A percentile compares a stretch with the other conserved stretches of the same genome.
These are phyloP conservation scores for Theocolax elegans DNA, from an alignment of 1,140 invertebrate genomes.

Conservation along the genomic window DNA sequence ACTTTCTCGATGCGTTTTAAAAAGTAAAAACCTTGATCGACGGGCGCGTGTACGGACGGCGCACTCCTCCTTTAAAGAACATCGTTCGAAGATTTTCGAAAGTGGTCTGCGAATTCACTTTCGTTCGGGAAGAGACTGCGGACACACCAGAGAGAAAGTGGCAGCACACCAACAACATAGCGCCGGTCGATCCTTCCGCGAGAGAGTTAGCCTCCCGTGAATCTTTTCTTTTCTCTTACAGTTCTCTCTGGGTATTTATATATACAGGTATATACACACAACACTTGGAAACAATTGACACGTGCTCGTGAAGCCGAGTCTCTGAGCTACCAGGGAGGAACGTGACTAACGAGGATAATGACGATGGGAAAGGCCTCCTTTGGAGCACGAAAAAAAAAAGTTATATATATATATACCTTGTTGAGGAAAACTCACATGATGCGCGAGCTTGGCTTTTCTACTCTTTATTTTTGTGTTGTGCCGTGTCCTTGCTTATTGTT, in stretches of 20 bases:
- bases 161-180: neutral
- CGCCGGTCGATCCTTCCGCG: slow-evolving; percentile 4
- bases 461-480: neutral
- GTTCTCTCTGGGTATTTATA: too few species aligned
- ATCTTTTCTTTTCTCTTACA: neutral
- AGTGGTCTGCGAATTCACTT: slow-evolving; percentile 27
- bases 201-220: neutral
- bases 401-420: too few species aligned
- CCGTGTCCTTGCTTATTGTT: neutral
- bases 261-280: too few species aligned
- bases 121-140: neutral
- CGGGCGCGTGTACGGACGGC: neutral
- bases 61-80: neutral
- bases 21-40: neutral
- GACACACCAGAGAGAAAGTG: slow-evolving; percentile 2
- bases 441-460: neutral
- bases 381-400: slow-evolving; percentile 2
- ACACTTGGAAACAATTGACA: too few species aligned
- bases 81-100: slow-evolving; percentile 20
- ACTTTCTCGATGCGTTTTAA: neutral
- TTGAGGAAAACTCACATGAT: too few species aligned
- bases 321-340: slow-evolving; percentile 18
- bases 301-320: neutral
- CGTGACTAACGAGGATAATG: slow-evolving; percentile 24
- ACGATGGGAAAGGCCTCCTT: slow-evolving; percentile 14